Conservation (phyloP, 2,888 invertebrate species). For the Pterobdella sp. region DNA sequence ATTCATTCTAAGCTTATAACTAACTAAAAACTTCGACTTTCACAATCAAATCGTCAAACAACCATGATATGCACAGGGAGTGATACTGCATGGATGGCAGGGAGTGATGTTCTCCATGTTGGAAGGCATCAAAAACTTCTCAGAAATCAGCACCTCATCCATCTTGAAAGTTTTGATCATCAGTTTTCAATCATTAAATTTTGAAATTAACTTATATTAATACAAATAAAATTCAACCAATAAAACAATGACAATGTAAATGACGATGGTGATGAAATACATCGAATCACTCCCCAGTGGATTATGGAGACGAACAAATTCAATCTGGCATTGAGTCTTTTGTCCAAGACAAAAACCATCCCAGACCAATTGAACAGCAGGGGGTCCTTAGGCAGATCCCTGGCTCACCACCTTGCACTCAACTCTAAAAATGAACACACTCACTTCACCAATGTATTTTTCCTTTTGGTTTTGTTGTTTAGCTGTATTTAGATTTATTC, state of each 20-base stretch:
- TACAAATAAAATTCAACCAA: no score
- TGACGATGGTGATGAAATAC: no score
- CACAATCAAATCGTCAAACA: no score
- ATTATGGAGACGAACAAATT: constrained; percentile 48
- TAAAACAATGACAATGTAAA: no score
- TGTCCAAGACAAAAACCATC: not conserved
- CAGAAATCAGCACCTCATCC: constrained; percentile 44
- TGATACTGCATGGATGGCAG: constrained; percentile 52
- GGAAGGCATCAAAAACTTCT: constrained; percentile 47
- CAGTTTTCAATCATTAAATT: no score
- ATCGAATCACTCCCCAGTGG: not conserved
- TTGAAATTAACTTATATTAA: no score
- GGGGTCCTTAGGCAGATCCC: not conserved
- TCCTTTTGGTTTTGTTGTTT: not conserved
- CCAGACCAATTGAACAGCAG: not conserved
- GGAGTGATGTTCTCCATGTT: constrained; percentile 54
- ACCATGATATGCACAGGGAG: constrained; percentile 43
- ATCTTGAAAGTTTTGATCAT: constrained; percentile 51
- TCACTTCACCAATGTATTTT: not conserved
- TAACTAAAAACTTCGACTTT: no score
- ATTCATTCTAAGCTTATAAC: no score
- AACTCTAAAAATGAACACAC: not conserved
- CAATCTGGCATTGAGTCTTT: constrained; percentile 50
- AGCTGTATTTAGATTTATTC: not conserved
- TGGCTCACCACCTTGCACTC: constrained; percentile 6